These are phyloP conservation scores for Miichthys miiuy DNA, from an alignment of 2,797 vertebrate genomes.

Conservation along the genomic window DNA sequence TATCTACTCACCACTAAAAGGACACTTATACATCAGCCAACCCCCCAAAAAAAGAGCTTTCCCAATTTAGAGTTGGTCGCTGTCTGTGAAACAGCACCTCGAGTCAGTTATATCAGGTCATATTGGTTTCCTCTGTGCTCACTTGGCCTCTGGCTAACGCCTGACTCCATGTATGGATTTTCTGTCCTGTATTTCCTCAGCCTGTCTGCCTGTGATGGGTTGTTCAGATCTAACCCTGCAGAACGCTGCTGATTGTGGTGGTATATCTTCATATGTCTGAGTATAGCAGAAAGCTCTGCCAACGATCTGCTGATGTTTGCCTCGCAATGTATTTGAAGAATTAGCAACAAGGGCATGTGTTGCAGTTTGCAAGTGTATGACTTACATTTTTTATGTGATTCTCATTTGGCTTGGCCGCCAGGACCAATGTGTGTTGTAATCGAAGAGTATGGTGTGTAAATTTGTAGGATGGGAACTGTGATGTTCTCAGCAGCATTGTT, in stretches of 20 bases:
- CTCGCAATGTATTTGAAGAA: slow-evolving; percentile 54
- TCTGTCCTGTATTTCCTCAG: slow-evolving; percentile 73
- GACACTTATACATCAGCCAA: slow-evolving; percentile 49
- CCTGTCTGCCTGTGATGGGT: slow-evolving; percentile 75
- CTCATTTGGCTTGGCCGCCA: slow-evolving; percentile 24
- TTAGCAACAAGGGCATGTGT: slow-evolving; percentile 57
- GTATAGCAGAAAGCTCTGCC: slow-evolving; percentile 57
- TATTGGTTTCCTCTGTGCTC: slow-evolving; percentile 66
- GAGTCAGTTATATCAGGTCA: slow-evolving; percentile 60
- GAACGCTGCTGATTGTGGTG: slow-evolving; percentile 69
- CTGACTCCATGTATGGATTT: slow-evolving; percentile 77
- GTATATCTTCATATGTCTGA: slow-evolving; percentile 73
- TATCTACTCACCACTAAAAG: slow-evolving; percentile 56
- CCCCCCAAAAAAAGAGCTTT: slow-evolving; percentile 41
- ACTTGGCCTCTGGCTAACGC: slow-evolving; percentile 64
- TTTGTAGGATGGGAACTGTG: slow-evolving; percentile 6
- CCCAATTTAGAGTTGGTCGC: slow-evolving; percentile 52
- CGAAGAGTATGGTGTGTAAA: slow-evolving; percentile 5
- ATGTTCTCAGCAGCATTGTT: not conserved
- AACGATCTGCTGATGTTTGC: slow-evolving; percentile 47
- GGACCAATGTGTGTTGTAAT: slow-evolving; percentile 22
- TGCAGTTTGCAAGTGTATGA: slow-evolving; percentile 50
- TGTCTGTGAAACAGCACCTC: slow-evolving; percentile 41
- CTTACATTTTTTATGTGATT: slow-evolving; percentile 50
- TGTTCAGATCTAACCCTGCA: slow-evolving; percentile 74